Conservation (phyloP, 2,113 vertebrate genomes). For the Eleginops maclovinus region DNA sequence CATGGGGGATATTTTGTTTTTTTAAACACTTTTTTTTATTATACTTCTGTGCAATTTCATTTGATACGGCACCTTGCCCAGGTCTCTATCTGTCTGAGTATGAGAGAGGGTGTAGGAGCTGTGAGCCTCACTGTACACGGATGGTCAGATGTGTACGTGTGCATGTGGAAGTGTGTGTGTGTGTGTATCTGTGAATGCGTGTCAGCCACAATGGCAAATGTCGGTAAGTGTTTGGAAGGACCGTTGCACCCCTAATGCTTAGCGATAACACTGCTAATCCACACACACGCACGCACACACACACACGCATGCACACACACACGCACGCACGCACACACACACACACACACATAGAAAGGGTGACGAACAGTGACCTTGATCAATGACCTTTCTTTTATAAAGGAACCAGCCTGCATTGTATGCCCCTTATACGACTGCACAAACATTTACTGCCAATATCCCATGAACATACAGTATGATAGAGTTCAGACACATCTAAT, state of each 20-base stretch:
- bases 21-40: slow-evolving; percentile 71
- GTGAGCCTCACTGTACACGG: slow-evolving; percentile 18
- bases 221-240: slow-evolving; percentile 48
- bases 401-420: slow-evolving; percentile 34
- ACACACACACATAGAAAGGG: slow-evolving; percentile 13
- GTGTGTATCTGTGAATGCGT: slow-evolving; percentile 5
- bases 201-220: slow-evolving; percentile 37
- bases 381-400: slow-evolving; percentile 67
- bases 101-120: not conserved
- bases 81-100: slow-evolving; percentile 63
- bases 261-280: slow-evolving; percentile 60
- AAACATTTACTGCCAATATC: not conserved
- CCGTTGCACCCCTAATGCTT: slow-evolving; percentile 40
- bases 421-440: slow-evolving; percentile 2
- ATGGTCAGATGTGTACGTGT: slow-evolving; percentile 12
- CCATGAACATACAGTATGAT: not conserved
- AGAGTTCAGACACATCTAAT: not conserved
- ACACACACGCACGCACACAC: slow-evolving; percentile 43
- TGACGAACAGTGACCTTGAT: slow-evolving; percentile 61
- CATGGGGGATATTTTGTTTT: slow-evolving; percentile 71
- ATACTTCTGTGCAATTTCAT: slow-evolving; percentile 77
- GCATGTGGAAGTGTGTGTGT: slow-evolving; percentile 3
- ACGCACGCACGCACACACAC: slow-evolving; percentile 17
- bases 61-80: slow-evolving; percentile 66
- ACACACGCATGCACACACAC: too few species aligned